phyloP scores from a whole-genome alignment of 1,140 invertebrate species.

The Heliconius himera region DNA sequence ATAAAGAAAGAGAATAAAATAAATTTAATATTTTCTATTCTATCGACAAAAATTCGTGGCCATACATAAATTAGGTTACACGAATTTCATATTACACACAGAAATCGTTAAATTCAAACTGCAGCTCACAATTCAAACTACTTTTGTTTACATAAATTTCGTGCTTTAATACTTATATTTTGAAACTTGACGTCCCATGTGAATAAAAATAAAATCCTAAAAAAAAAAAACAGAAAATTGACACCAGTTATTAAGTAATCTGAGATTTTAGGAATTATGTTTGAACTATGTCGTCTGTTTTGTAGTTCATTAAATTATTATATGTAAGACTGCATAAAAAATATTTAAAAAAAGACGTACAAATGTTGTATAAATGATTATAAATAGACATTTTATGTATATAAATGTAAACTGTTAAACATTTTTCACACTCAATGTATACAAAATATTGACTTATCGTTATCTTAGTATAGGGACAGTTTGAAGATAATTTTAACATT shows the following conservation, averaged over 20 bases:
- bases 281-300: not conserved
- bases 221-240: too few relatives aligned
- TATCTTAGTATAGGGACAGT: constrained; percentile 21
- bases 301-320: not conserved
- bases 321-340: not conserved
- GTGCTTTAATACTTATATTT: too few relatives aligned
- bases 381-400: not conserved
- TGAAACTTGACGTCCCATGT: too few relatives aligned
- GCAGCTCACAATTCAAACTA: too few relatives aligned
- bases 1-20: not conserved
- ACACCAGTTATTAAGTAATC: not conserved
- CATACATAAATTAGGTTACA: too few relatives aligned
- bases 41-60: not conserved
- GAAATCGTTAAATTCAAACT: too few relatives aligned
- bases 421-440: not conserved
- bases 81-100: too few relatives aligned
- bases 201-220: too few relatives aligned
- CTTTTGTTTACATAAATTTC: too few relatives aligned
- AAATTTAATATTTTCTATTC: not conserved
- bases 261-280: not conserved
- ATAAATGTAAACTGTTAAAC: constrained; percentile 1
- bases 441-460: not conserved
- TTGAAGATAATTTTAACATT: not conserved
- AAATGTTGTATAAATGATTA: not conserved
- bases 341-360: not conserved